Percentiles rank a stretch among this genome's conserved stretches.
Conservation (phyloP, 2,113 vertebrate genomes). For the Clarias magur region DNA sequence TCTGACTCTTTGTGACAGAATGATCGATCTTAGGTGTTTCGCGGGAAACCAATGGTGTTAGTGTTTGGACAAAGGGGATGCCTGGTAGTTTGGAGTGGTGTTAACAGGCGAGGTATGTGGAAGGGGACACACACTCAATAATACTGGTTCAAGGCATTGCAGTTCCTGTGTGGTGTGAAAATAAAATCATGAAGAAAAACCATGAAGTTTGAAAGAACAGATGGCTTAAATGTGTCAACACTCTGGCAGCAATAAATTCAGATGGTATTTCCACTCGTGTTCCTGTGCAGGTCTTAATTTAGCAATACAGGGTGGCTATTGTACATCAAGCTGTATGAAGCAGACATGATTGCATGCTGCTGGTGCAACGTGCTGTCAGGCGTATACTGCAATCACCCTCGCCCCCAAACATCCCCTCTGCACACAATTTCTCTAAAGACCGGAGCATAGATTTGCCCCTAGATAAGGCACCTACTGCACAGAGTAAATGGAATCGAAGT, state of each 20-base stretch:
- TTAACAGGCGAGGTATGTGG: not conserved
- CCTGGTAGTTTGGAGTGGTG: not conserved
- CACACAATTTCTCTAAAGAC: not conserved
- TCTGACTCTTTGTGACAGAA: not conserved
- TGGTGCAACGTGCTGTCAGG: slow-evolving; percentile 21
- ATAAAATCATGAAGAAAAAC: not conserved
- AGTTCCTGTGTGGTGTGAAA: not conserved
- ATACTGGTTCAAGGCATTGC: not conserved
- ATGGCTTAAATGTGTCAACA: slow-evolving; percentile 6
- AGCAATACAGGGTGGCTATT: slow-evolving; percentile 10
- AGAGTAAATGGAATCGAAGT: not conserved
- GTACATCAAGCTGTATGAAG: slow-evolving; percentile 16
- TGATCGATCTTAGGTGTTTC: not conserved
- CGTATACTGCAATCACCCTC: slow-evolving; percentile 1
- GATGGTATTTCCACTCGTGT: not conserved
- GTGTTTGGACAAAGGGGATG: not conserved
- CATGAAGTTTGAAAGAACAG: slow-evolving; percentile 19
- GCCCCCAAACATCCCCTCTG: not conserved
- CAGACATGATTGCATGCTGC: slow-evolving; percentile 15
- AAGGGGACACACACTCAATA: too few relatives aligned
- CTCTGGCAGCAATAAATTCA: slow-evolving; percentile 15
- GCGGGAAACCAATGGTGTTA: not conserved
- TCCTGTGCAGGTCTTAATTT: slow-evolving; percentile 17
- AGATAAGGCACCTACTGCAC: not conserved
- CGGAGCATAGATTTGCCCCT: not conserved